These are phyloP conservation scores for Heteractis magnifica DNA, from an alignment of 92 coral and sea anemone species.

Conservation along the genomic window DNA sequence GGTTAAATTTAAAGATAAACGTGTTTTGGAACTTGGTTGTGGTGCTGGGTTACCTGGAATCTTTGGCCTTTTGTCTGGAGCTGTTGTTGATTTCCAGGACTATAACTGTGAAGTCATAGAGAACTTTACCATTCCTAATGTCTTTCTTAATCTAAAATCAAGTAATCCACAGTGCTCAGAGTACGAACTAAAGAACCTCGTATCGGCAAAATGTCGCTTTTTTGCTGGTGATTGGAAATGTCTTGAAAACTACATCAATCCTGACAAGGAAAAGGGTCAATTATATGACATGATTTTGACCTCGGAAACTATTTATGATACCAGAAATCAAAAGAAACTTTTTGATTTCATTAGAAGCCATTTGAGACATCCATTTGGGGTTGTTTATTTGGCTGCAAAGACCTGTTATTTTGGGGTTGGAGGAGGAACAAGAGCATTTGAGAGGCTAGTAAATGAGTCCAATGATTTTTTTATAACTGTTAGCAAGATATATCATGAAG, in stretches of 20 bases:
- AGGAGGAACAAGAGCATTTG: constrained; percentile 95
- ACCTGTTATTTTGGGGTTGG: constrained; percentile 97
- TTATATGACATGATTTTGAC: constrained; percentile 83
- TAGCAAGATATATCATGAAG: constrained; percentile 40
- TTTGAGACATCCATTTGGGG: constrained; percentile 63
- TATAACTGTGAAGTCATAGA: constrained; percentile 84
- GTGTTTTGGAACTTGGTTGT: constrained; percentile 86
- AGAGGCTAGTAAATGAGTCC: constrained; percentile 50
- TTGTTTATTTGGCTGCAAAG: constrained; percentile 88
- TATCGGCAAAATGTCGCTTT: constrained; percentile 56
- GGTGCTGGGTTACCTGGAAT: constrained; percentile 95
- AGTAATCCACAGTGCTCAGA: background rate
- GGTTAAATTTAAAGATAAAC: constrained; percentile 54
- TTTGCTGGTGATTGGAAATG: constrained; percentile 88
- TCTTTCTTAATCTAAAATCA: constrained; percentile 48
- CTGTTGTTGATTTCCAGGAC: constrained; percentile 88
- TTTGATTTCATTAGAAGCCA: constrained; percentile 62
- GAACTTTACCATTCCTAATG: constrained; percentile 85
- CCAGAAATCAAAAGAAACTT: constrained; percentile 59
- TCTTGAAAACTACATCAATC: constrained; percentile 56
- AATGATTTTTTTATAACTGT: constrained; percentile 60
- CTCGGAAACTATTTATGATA: constrained; percentile 90
- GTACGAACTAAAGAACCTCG: background rate
- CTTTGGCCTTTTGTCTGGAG: constrained; percentile 70
- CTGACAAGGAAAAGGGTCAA: constrained; percentile 20